A percentile compares a stretch with the other conserved stretches of the same genome.
These are phyloP conservation scores for Anastrepha ludens DNA, from an alignment of 1,140 invertebrate genomes.

Conservation along the genomic window DNA sequence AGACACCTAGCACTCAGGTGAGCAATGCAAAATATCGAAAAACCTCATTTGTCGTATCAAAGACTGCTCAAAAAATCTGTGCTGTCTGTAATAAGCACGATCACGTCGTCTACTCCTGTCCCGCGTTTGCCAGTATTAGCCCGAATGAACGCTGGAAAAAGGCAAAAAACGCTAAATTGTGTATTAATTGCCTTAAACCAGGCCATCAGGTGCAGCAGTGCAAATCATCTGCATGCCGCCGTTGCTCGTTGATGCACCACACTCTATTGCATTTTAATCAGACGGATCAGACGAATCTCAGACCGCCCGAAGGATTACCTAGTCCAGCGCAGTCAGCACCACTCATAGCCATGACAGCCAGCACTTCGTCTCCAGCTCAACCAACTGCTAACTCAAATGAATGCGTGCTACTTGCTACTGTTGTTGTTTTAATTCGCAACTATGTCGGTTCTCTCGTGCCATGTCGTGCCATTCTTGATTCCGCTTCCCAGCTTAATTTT, in stretches of 20 bases:
- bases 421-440: constrained; percentile 40
- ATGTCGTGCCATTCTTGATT: constrained; percentile 20
- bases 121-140: no score
- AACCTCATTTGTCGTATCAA: not conserved
- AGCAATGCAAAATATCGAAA: not conserved
- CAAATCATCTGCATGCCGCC: not conserved
- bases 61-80: not conserved
- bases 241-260: not conserved
- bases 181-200: not conserved
- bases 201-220: not conserved
- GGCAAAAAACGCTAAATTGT: not conserved
- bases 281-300: not conserved
- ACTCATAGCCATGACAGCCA: not conserved
- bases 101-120: not conserved
- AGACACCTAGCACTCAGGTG: not conserved
- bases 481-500: constrained; percentile 54
- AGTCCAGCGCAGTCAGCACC: not conserved
- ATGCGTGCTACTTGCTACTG: constrained; percentile 54
- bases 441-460: not conserved
- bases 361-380: not conserved
- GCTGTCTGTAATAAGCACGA: not conserved
- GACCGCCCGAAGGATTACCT: not conserved
- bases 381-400: not conserved
- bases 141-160: constrained; percentile 4
- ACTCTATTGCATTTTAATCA: not conserved